Evolutionary conservation across 2,888 invertebrate genomes (phyloP), one percentile per base, ranked within the genome.

Genomic region (Crepidodera aurea): DNA sequence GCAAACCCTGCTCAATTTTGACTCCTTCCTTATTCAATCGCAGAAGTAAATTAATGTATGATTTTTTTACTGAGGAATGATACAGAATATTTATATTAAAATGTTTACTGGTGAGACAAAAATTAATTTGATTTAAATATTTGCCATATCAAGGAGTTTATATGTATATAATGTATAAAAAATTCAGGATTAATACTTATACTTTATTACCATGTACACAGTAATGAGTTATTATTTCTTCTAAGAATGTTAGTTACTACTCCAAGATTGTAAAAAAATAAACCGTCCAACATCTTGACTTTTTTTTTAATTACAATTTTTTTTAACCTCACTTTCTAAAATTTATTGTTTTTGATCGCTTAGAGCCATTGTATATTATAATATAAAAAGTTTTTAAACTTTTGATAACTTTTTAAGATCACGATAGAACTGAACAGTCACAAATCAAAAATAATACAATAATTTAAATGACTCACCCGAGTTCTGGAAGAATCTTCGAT

Each of bases 161-260:
- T 19, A 37, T 51, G 50, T 51, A 51, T 37, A 60, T 60, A 60
- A 50, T 60, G 60, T 60, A 60, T 55, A 60, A 40, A 34, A 50
- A 51, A 40, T 10, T 29, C 15, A 51, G 8, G 5, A 34, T 8
- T 19, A 22, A 10, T n/a, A 18, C 2, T 55, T 53, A n/a, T n/a
- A n/a, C n/a, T n/a, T n/a, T n/a, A n/a, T n/a, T n/a, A 55, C 46
- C 50, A 40, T 42, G 16, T 48, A 40, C 37, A 44, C 44, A 25
- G 34, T 15, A 57, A 34, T 54, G 22, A 12, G 5, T 34, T 53
- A n/a, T 39, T 39, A 37, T 25, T 39, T n/a, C n/a, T n/a, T n/a
- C 12, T 39, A 53, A 13, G 22, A 39, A n/a, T n/a, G n/a, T n/a
- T n/a, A n/a, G 8, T 51, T 51, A n/a, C 19, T 42, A 22, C 8